phyloP scores from a whole-genome alignment of 2,113 vertebrate species.

The Triplophysa rosa region DNA sequence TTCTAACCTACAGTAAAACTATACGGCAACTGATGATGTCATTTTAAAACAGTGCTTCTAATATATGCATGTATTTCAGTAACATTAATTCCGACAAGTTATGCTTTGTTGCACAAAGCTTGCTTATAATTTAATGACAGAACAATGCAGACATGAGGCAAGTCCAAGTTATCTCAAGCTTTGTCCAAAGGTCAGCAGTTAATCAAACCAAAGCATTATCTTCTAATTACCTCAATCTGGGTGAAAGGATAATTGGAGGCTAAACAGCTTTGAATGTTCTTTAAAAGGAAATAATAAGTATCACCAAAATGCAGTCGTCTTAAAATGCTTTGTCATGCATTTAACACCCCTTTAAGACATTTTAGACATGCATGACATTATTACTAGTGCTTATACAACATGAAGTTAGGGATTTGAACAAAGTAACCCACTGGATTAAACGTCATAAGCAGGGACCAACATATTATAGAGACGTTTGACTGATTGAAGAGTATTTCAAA shows the following conservation, averaged over 20 bases:
- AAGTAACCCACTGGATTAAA: no score
- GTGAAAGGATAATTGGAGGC: constrained; percentile 31
- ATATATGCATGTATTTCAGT: not conserved
- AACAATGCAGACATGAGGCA: constrained; percentile 7
- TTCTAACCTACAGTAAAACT: not conserved
- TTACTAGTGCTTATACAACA: no score
- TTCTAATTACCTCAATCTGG: constrained; percentile 32
- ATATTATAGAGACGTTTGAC: no score
- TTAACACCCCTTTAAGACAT: not conserved
- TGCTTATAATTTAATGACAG: constrained; percentile 15
- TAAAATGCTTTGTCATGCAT: not conserved
- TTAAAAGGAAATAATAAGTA: constrained; percentile 3
- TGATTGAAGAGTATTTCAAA: no score
- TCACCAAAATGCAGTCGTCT: not conserved
- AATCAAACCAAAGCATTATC: constrained; percentile 29
- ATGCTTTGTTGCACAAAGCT: constrained; percentile 19
- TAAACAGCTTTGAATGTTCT: constrained; percentile 7
- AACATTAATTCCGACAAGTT: not conserved
- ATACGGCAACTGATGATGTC: not conserved
- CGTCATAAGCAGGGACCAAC: no score
- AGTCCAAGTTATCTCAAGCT: constrained; percentile 18
- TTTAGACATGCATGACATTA: not conserved
- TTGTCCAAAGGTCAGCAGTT: constrained; percentile 29
- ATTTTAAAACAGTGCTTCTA: not conserved
- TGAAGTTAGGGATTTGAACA: no score